Conservation (phyloP, 2,113 vertebrate species). For the Syngnathoides biaculeatus region DNA sequence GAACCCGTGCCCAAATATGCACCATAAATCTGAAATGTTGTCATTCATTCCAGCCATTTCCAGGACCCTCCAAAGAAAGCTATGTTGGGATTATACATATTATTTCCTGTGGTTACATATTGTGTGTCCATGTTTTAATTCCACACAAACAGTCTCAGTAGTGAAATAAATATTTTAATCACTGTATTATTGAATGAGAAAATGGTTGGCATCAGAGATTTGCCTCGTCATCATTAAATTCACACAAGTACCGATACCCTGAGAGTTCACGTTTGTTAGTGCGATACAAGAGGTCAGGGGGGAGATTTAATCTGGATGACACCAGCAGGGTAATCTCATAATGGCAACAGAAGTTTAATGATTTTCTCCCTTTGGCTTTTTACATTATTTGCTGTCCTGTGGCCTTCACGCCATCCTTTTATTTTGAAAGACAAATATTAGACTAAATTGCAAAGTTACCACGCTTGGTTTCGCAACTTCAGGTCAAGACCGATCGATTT, state of each 20-base stretch:
- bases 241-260: not conserved
- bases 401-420: conserved; percentile 38
- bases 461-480: not conserved
- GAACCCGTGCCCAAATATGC: too few species aligned
- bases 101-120: not conserved
- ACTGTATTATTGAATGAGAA: not conserved
- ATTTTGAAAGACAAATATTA: conserved; percentile 3
- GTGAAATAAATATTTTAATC: not conserved
- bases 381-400: conserved; percentile 66
- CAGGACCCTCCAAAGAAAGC: too few species aligned
- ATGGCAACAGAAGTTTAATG: conserved; percentile 65
- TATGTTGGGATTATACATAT: too few species aligned
- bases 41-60: too few species aligned
- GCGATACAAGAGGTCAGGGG: conserved; percentile 17
- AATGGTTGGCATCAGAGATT: not conserved
- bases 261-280: conserved; percentile 62
- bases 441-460: not conserved
- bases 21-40: too few species aligned
- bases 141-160: conserved; percentile 50
- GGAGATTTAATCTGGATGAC: conserved; percentile 61
- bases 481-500: not conserved
- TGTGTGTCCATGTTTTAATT: conserved; percentile 11
- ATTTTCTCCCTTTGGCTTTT: conserved; percentile 62
- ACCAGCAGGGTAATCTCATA: conserved; percentile 68
- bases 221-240: not conserved